A percentile compares a stretch with the other conserved stretches of the same genome.
Conservation (phyloP, 2,797 vertebrate genomes). For the Sebastes vulpes region DNA sequence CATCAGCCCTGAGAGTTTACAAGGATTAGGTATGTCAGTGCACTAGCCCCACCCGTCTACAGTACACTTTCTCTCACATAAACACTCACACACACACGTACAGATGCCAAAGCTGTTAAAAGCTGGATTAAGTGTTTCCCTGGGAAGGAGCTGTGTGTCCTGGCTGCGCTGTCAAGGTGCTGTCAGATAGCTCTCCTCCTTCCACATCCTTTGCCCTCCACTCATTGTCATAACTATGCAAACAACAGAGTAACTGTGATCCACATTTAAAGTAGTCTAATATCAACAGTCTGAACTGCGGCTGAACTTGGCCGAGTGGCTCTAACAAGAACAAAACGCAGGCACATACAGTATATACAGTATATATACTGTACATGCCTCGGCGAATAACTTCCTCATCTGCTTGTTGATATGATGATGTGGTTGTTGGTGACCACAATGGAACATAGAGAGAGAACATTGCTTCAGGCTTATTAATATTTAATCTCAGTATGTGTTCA, state of each 20-base stretch:
- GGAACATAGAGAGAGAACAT: background rate
- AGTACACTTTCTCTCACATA: constrained; percentile 41
- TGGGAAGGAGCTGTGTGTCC: constrained; percentile 65
- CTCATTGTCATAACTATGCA: constrained; percentile 50
- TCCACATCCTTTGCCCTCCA: constrained; percentile 45
- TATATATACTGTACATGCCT: background rate
- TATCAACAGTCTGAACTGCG: constrained; percentile 1
- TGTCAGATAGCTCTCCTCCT: constrained; percentile 62
- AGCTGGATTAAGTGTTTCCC: constrained; percentile 80
- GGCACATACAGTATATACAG: background rate
- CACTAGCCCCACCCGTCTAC: constrained; percentile 49
- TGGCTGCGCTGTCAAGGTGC: constrained; percentile 69
- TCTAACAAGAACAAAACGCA: background rate
- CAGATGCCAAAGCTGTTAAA: constrained; percentile 79
- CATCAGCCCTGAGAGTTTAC: constrained; percentile 81
- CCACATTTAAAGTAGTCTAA: constrained; percentile 23
- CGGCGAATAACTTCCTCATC: background rate
- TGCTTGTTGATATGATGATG: background rate
- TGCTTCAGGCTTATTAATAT: background rate
- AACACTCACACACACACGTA: constrained; percentile 39
- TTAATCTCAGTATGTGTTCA: background rate
- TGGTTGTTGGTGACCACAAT: background rate
- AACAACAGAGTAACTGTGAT: constrained; percentile 42
- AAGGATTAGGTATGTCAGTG: constrained; percentile 81
- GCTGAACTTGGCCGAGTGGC: background rate